Evolutionary conservation across 2,888 invertebrate genomes (phyloP), one percentile per base, ranked within the genome.

Genomic region (Thereva nobilitata): DNA sequence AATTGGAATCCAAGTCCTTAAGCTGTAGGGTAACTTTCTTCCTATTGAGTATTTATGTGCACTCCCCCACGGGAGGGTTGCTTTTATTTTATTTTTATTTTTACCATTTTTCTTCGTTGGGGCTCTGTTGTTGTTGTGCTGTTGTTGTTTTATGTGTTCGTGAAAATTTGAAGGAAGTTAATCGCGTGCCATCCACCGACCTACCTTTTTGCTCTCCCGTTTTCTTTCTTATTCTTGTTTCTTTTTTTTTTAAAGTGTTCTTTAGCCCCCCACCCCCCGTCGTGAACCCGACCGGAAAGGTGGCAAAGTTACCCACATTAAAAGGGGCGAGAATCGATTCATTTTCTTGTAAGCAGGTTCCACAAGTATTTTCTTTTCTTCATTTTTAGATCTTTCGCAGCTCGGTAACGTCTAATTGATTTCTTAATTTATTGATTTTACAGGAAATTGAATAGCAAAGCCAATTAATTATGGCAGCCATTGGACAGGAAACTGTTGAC

Each of bases 401-500:
- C 34, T 56, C 56, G 47, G n/a, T 34, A 35, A 41, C 50, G 57
- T 56, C 56, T 57, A 56, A 57, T 57, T 66, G 55, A 56, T 66
- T 57, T 56, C 35, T 49, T 66, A 66, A 66, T 50, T 57, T 66
- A 66, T 66, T 57, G 66, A 66, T 66, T 66, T 66, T 50, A 35
- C 66, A 57, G 66, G 66, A 66, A 66, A 57, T 50, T 57, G 52
- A 50, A 23, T 56, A 42, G 57, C 41, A 41, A 42, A 41, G 55
- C 47, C 41, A 65, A 65, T 61, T 61, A 61, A 61, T 61, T 61
- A 49, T 34, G 50, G 49, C 50, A 50, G 41, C 37, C 50, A 61
- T 61, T 61, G 61, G 50, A 61, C 61, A 50, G 61, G 34, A 40
- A 50, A 61, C 41, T 61, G 61, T 61, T 61, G 61, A 61, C 61